Conservation (phyloP, 2,797 vertebrate genomes). For the Coranthus polyacanthus region DNA sequence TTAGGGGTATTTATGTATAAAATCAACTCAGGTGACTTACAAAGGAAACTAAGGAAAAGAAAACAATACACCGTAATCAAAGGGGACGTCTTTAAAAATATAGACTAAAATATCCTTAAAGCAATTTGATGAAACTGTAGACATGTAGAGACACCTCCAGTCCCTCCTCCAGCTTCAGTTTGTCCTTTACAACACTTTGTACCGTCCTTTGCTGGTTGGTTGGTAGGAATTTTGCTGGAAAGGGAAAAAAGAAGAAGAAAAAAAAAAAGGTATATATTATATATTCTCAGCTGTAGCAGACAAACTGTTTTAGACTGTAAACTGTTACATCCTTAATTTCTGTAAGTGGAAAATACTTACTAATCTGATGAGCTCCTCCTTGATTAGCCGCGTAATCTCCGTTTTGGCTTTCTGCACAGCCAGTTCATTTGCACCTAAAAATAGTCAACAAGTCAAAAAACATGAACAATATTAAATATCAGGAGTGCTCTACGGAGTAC, state of each 20-base stretch:
- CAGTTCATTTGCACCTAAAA: conserved; percentile 94
- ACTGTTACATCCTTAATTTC: no score
- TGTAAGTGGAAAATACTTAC: conserved; percentile 82
- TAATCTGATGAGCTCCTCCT: conserved; percentile 98
- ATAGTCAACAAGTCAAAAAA: conserved; percentile 16
- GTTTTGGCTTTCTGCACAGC: conserved; percentile 99
- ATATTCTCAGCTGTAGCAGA: no score
- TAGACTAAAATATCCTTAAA: conserved; percentile 70
- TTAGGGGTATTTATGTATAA: conserved; percentile 11
- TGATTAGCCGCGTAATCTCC: conserved; percentile 98
- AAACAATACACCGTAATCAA: conserved; percentile 6
- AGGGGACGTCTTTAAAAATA: conserved; percentile 57
- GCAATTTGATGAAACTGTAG: no score
- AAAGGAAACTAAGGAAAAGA: conserved; percentile 8
- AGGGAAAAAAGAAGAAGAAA: conserved; percentile 3
- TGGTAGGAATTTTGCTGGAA: conserved; percentile 99
- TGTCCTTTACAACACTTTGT: conserved; percentile 94
- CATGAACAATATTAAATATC: neutral
- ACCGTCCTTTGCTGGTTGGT: conserved; percentile 98
- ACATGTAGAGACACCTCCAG: conserved; percentile 15
- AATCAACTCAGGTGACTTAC: conserved; percentile 25
- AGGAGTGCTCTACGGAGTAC: no score
- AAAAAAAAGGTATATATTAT: neutral
- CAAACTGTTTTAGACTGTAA: no score
- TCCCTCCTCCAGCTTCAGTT: neutral